Evolutionary conservation across 2,113 vertebrate species (phyloP).

Genomic region (Nicator chloris): DNA sequence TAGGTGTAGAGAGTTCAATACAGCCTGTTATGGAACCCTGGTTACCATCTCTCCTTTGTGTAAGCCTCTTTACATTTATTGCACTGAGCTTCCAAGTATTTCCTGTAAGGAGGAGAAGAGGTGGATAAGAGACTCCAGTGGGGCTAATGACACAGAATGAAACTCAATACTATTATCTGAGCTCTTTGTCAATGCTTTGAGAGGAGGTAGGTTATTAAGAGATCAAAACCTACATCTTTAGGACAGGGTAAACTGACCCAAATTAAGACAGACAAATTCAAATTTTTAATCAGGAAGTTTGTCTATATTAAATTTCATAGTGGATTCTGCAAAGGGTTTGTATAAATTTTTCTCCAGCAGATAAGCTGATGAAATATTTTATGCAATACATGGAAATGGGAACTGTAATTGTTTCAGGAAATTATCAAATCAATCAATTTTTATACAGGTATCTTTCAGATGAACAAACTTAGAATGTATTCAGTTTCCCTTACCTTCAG

Average conservation of each 20-base stretch:
- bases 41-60: not conserved
- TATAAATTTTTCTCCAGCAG: not conserved
- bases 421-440: not conserved
- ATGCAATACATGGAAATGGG: not conserved
- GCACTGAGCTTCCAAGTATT: not conserved
- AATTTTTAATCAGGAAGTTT: not conserved
- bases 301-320: not conserved
- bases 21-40: not conserved
- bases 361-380: not conserved
- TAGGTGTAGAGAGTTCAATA: not conserved
- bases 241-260: not conserved
- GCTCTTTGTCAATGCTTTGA: not conserved
- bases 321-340: not conserved
- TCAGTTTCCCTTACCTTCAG: not conserved
- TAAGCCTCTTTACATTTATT: not conserved
- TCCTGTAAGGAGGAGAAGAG: not conserved
- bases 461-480: not conserved
- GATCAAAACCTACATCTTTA: not conserved
- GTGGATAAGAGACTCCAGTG: not conserved
- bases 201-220: not conserved
- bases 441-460: not conserved
- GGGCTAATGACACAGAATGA: not conserved
- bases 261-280: not conserved
- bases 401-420: not conserved
- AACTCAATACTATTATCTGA: not conserved